Base-by-base conservation (phyloP, 2,797 vertebrate genomes). In the Channa striata region DNA sequence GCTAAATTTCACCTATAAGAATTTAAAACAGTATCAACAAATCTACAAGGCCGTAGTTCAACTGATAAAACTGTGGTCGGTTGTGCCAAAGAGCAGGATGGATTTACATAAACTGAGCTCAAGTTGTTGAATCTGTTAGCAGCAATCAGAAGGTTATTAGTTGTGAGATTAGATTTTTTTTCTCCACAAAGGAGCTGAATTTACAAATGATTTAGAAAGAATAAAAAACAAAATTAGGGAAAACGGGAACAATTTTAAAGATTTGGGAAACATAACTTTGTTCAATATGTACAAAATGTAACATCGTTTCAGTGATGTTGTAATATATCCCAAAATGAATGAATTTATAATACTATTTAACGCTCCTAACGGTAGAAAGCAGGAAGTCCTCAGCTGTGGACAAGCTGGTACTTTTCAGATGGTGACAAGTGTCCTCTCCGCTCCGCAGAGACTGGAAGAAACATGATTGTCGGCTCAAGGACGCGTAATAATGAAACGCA, bases 381-480 rank as follows among this genome's bases (percentile, higher is more conserved):
- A 56, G 14, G 30, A 60, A 48, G 13, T 19, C 33, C 19, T 68
- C 30, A 2, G 9, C 4, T 56, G 19, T n/a, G 9, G 56, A 4
- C 8, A 21, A 20, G 39, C 48, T 34, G 59, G 56, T 70, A 42
- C 11, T 72, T 70, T 68, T 53, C 21, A 59, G 25, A 50, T 50
- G 10, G 72, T 68, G 59, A 3, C 25, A 50, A 76, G 61, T 63
- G 54, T 67, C 57, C 61, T 58, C 65, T 71, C 57, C 34, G 71
- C 70, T 68, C 46, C 25, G 43, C 37, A n/a, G 8, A 58, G 23
- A 44, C 33, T 0, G 7, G 13, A 77, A 34, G 68, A 77, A 89
- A 81, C 37, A 14, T 42, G 48, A 16, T 76, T 84, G 69, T 81
- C 49, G 16, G 17, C 53, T 87, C 80, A 91, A 87, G 89, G 87